These are phyloP conservation scores for Steinernema carpocapsae DNA, from an alignment of 2,888 invertebrate species.

Conservation along the genomic window DNA sequence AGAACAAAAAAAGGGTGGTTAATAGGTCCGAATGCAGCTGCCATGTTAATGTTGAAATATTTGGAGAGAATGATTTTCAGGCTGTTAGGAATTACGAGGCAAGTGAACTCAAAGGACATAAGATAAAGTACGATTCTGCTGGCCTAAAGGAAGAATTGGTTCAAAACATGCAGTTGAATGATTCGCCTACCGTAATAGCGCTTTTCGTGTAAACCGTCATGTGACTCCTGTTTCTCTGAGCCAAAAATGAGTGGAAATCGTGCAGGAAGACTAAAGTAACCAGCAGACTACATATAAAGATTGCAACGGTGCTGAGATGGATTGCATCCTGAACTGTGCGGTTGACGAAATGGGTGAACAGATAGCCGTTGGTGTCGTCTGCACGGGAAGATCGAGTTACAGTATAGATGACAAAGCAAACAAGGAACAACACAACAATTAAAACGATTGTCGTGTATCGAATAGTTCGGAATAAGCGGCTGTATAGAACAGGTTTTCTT, in stretches of 20 bases:
- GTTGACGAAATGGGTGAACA: background rate
- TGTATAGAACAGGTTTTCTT: background rate
- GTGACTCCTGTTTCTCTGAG: background rate
- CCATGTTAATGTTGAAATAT: background rate
- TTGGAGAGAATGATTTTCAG: background rate
- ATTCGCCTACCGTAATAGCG: background rate
- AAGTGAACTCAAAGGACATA: background rate
- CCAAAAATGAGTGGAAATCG: background rate
- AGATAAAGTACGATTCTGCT: conserved; percentile 2
- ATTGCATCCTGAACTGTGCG: background rate
- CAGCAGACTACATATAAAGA: background rate
- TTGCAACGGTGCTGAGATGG: background rate
- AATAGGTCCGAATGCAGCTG: background rate
- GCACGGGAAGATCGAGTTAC: background rate
- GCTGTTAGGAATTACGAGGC: background rate
- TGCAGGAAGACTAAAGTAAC: background rate
- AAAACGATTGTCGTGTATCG: background rate
- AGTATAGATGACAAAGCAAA: background rate
- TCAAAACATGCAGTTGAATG: background rate
- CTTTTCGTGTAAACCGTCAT: background rate
- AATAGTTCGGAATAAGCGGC: background rate
- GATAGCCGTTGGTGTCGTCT: background rate
- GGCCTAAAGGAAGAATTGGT: conserved; percentile 5
- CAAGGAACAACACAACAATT: background rate
- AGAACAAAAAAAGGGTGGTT: conserved; percentile 9